These are phyloP conservation scores for Psilopsiagon aurifrons DNA, from an alignment of 2,113 vertebrate species.

Conservation along the genomic window DNA sequence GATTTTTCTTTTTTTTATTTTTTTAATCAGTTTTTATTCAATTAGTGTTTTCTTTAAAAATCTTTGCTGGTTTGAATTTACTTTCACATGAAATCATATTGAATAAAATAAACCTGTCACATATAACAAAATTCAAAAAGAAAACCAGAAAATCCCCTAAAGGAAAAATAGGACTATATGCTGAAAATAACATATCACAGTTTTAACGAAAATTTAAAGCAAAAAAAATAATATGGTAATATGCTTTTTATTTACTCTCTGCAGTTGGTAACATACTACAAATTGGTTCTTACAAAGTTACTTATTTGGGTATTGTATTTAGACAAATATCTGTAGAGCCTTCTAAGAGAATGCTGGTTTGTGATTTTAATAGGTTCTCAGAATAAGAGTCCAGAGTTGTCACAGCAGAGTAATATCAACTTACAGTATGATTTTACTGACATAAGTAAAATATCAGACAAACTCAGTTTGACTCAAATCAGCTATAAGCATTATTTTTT, in stretches of 20 bases:
- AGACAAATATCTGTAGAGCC: not conserved
- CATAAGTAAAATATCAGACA: slow-evolving; percentile 66
- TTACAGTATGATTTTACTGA: slow-evolving; percentile 53
- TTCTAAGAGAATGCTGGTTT: not conserved
- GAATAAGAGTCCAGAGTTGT: slow-evolving; percentile 30
- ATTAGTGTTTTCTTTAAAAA: not conserved
- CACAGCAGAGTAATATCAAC: slow-evolving; percentile 47
- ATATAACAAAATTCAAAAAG: not conserved
- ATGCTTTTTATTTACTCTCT: not conserved
- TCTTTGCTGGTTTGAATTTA: not conserved
- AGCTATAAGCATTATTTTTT: slow-evolving; percentile 67
- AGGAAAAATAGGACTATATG: not conserved
- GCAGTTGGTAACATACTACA: not conserved
- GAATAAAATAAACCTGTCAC: not conserved
- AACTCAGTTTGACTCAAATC: slow-evolving; percentile 65
- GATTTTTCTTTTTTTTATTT: not conserved
- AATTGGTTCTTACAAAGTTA: not conserved
- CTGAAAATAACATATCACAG: not conserved
- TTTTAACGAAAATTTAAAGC: not conserved
- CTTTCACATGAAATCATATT: not conserved
- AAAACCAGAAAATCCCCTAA: slow-evolving; percentile 4
- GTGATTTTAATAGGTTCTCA: slow-evolving; percentile 49
- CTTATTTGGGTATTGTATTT: slow-evolving; percentile 2
- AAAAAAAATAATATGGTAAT: not conserved
- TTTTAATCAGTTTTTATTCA: not conserved